Base-by-base conservation (phyloP, 37 sponge, comb jelly and placozoan genomes). In the Eunapius fragilis region DNA sequence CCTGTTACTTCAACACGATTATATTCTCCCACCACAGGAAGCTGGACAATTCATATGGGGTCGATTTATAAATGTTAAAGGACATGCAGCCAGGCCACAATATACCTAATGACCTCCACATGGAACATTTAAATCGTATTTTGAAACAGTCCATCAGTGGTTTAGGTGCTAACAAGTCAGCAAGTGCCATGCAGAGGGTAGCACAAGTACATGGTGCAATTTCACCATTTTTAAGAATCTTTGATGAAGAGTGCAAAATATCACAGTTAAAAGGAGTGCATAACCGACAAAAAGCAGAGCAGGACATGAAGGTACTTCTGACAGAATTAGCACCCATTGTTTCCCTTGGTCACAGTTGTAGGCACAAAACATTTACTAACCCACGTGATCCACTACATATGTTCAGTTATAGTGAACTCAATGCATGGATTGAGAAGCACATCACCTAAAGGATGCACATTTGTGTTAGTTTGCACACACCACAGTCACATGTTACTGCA, bases 51-150 rank as follows among this genome's bases (percentile, higher is more conserved):
- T 82, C 25, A 11, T 69, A n/a, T 36, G 68, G 41, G 26, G 37
- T 23, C 17, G 72, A 19, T 82, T 70, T 82, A 32, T 82, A 12
- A 82, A 82, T 82, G 33, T 37, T 2, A 25, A 7, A 24, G 83
- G 83, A 3, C n/a, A n/a, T n/a, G n/a, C 31, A 38, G 32, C 12
- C 23, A 13, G 72, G 83, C 0, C 31, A 26, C 38, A 82, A 82
- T 19, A 70, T 82, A 10, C 1, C 76, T 9, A 74, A 76, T 84
- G 84, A 84, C 67, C 28, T 84, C 1, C 80, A 80, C 34, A 80
- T 80, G 78, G 78, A 77, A 77, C 78, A 77, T 45, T 24, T 80
- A 17, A 30, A 77, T 35, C 34, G 45, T 36, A 13, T 38, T 32
- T 3, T 75, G 26, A 75, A 75, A 11, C 0, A 2, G 0, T n/a